Evolutionary conservation across 2,888 invertebrate species (phyloP), one percentile per base, ranked within the genome.

Genomic region (Archips crataeganus): DNA sequence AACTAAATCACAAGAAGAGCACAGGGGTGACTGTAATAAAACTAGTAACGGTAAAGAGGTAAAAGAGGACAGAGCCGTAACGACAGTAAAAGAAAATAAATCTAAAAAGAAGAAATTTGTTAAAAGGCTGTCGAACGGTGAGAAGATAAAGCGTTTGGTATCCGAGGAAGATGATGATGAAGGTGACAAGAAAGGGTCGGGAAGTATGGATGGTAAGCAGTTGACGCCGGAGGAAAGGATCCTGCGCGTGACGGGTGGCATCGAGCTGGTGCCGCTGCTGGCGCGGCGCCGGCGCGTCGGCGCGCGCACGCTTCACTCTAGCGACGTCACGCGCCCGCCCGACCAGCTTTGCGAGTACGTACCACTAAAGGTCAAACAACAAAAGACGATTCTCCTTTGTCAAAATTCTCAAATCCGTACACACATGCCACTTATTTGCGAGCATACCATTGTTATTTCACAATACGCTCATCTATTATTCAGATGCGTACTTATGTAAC

Each of bases 221-320:
- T 80, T 79, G 15, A 94, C 94, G 3, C 93, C 94, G 23, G 94
- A 94, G 75, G 85, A 86, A 11, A 81, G 87, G 23, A 91, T 94
- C 69, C 78, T 94, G 32, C 86, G 89, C 75, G 83, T 95, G 76
- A 96, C 96, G 1, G 96, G 96, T 32, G 97, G 97, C 34, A 95
- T 97, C 66, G 97, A 97, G 89, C 92, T 98, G 82, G 97, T 97
- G 71, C 97, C 97, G 2, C 90, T 98, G 66, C 88, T 98, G 77
- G 97, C 97, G 34, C 95, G 96, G 77, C 95, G 96, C 79, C 93
- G 97, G 75, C 87, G 92, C 5, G 87, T 92, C 4, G 94, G 94
- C n/a, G 92, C 94, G 2, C 88, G 94, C 64, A 94, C 94, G 42
- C 80, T 94, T 73, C 94, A 85, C 0, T 94, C 94, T 32, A 94